A percentile compares a stretch with the other conserved stretches of the same genome.
Evolutionary conservation across 37 sponge, comb jelly and placozoan species (phyloP).

Genomic region (Theonella swinhoei): DNA sequence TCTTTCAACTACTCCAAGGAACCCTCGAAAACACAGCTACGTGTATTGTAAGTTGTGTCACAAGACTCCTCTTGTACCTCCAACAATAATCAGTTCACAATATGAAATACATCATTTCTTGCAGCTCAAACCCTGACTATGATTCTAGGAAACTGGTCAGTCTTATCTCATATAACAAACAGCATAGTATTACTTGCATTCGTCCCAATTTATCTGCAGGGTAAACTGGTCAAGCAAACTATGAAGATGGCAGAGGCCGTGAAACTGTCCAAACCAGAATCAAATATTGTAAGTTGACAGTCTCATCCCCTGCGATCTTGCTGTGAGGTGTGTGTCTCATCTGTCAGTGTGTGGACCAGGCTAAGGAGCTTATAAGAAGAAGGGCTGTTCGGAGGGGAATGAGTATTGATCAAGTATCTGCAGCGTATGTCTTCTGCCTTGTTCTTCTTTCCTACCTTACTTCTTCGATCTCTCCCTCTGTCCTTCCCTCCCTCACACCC

Average conservation of each 20-base stretch:
- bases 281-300: background rate
- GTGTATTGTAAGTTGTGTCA: background rate
- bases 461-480: conserved; percentile 2
- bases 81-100: too few relatives aligned
- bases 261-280: background rate
- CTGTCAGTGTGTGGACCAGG: background rate
- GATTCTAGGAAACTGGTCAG: background rate
- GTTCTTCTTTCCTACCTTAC: background rate
- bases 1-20: background rate
- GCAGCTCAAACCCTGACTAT: background rate
- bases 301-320: too few relatives aligned
- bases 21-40: background rate
- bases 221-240: background rate
- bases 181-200: background rate
- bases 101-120: too few relatives aligned
- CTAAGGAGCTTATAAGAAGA: background rate
- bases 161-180: too few relatives aligned
- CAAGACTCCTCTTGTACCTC: background rate
- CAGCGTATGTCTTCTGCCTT: background rate
- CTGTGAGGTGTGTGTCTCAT: background rate
- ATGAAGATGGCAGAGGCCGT: background rate
- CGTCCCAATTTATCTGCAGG: background rate
- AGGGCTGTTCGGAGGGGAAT: background rate
- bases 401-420: background rate
- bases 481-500: background rate